Evolutionary conservation across 2,113 vertebrate genomes (phyloP).

Genomic region (Hippocampus barbouri): DNA sequence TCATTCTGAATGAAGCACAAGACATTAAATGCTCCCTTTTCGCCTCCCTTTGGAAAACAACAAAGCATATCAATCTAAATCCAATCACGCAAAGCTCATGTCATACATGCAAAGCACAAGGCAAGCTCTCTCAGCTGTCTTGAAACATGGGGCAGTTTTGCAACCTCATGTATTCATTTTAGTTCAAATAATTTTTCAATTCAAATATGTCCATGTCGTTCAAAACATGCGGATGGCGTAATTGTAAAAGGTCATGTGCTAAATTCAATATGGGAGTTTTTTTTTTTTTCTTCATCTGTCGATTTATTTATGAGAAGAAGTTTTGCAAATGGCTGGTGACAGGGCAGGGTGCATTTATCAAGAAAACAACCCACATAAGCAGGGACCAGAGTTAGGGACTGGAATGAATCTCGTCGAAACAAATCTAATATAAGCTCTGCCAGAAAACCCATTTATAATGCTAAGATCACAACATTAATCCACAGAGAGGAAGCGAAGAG

Average conservation of each 20-base stretch:
- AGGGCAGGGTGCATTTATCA: constrained; percentile 64
- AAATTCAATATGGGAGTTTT: constrained; percentile 28
- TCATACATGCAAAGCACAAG: constrained; percentile 13
- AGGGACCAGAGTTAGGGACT: constrained; percentile 55
- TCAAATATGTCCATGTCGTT: constrained; percentile 8
- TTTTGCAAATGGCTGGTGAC: constrained; percentile 68
- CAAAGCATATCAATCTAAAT: constrained; percentile 61
- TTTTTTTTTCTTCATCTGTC: constrained; percentile 28
- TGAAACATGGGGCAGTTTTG: not conserved
- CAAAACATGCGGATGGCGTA: constrained; percentile 12
- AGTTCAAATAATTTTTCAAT: constrained; percentile 6
- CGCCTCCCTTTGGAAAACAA: constrained; percentile 42
- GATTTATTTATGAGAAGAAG: constrained; percentile 56
- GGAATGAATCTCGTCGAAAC: constrained; percentile 62
- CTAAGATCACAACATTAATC: constrained; percentile 57
- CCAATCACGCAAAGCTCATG: constrained; percentile 40
- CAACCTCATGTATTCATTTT: constrained; percentile 3
- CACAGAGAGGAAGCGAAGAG: constrained; percentile 21
- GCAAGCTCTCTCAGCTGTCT: constrained; percentile 32
- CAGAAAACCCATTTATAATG: constrained; percentile 64
- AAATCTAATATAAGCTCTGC: constrained; percentile 63
- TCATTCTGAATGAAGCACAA: constrained; percentile 55
- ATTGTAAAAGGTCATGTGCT: not conserved
- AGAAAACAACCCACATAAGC: constrained; percentile 62
- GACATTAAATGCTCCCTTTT: constrained; percentile 59